These are phyloP conservation scores for Anolis carolinensis DNA, from an alignment of 2,113 vertebrate genomes.

Conservation along the genomic window DNA sequence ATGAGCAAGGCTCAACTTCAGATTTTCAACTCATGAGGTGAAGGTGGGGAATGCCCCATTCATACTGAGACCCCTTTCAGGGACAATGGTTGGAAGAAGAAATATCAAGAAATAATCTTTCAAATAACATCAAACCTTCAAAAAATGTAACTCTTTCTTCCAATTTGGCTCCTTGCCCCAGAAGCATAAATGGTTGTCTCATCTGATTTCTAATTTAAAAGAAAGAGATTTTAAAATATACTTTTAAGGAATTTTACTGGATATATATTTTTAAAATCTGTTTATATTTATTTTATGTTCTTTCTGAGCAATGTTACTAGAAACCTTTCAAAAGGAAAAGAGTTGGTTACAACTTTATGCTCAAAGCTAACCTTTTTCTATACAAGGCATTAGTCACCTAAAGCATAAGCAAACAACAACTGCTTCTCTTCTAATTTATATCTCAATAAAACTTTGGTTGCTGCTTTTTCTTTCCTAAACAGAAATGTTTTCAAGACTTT, in stretches of 20 bases:
- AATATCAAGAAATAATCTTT: not conserved
- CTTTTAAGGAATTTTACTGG: not conserved
- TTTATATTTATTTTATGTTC: constrained; percentile 15
- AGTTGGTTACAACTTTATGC: not conserved
- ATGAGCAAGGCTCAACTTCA: not conserved
- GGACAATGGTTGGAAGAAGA: not conserved
- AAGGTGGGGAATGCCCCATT: not conserved
- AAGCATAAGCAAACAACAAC: constrained; percentile 27
- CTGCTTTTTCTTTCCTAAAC: constrained; percentile 36
- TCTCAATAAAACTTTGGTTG: constrained; percentile 38
- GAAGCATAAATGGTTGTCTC: not conserved
- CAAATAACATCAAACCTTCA: not conserved
- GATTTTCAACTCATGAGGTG: not conserved
- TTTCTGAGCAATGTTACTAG: constrained; percentile 23
- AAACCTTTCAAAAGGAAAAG: constrained; percentile 21
- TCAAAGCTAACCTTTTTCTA: constrained; percentile 2
- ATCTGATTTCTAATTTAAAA: not conserved
- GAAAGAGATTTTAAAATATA: not conserved
- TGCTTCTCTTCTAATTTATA: constrained; percentile 23
- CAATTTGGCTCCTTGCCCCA: not conserved
- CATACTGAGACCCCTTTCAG: not conserved
- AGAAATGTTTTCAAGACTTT: constrained; percentile 29
- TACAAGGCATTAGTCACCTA: constrained; percentile 10
- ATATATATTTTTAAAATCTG: constrained; percentile 8
- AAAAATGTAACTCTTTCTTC: not conserved